These are phyloP conservation scores for Lateolabrax maculatus DNA, from an alignment of 2,797 vertebrate species.

Conservation along the genomic window DNA sequence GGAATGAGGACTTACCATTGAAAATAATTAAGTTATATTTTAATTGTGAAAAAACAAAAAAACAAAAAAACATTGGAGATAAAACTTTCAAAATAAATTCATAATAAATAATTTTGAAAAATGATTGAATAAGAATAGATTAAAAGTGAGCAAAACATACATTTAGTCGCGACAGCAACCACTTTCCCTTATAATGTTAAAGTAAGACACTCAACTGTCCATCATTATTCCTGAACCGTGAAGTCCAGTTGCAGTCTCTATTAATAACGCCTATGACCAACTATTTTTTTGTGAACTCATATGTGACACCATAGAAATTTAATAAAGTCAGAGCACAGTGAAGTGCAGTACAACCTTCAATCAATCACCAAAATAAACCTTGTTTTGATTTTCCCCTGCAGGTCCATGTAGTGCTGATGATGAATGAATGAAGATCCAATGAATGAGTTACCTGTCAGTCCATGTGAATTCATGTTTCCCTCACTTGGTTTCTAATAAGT, in stretches of 20 bases:
- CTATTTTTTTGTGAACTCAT: slow-evolving; percentile 18
- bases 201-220: neutral
- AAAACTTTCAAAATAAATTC: too few species aligned
- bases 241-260: neutral
- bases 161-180: neutral
- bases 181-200: neutral
- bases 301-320: slow-evolving; percentile 13
- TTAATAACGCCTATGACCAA: slow-evolving; percentile 14
- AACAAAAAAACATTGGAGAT: too few species aligned
- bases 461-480: slow-evolving; percentile 15
- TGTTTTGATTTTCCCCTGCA: slow-evolving; percentile 41
- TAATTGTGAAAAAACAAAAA: too few species aligned
- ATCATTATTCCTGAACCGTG: neutral
- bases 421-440: too few species aligned
- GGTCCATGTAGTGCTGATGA: slow-evolving; percentile 20
- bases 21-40: too few species aligned
- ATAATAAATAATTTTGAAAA: neutral
- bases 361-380: slow-evolving; percentile 40
- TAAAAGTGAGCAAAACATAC: neutral
- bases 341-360: slow-evolving; percentile 4
- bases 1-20: neutral
- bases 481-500: slow-evolving; percentile 32
- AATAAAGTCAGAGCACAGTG: slow-evolving; percentile 27
- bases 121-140: neutral
- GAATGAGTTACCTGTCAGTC: slow-evolving; percentile 26